Percentiles rank a stretch among this genome's conserved stretches.
Evolutionary conservation across 2,113 vertebrate genomes (phyloP).

Genomic region (Bubo blakistoni): DNA sequence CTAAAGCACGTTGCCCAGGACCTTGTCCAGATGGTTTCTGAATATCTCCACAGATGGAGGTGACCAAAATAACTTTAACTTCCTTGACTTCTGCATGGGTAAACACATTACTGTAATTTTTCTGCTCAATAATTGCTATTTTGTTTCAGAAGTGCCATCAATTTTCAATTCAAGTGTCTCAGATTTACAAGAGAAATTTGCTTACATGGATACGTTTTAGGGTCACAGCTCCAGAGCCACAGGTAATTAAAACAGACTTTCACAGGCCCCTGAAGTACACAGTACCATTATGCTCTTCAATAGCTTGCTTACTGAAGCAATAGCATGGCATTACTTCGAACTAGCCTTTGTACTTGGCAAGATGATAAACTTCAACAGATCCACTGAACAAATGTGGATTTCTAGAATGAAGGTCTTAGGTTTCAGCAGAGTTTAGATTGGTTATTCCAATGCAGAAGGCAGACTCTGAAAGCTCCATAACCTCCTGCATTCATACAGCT

Average conservation of each 20-base stretch:
- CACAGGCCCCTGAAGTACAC: background rate
- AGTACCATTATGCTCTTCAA: background rate
- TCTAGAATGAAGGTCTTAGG: background rate
- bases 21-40: background rate
- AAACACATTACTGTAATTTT: background rate
- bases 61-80: background rate
- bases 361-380: background rate
- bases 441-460: background rate
- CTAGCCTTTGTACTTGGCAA: background rate
- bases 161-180: background rate
- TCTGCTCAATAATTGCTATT: background rate
- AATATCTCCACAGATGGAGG: background rate
- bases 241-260: background rate
- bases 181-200: background rate
- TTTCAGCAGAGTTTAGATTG: background rate
- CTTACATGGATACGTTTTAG: background rate
- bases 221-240: background rate
- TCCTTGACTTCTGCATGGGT: background rate
- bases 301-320: background rate
- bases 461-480: background rate
- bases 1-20: background rate
- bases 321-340: background rate
- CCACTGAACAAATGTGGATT: background rate
- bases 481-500: background rate
- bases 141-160: background rate